Evolutionary conservation across 35 echinoderm and acorn worm species (phyloP).

Genomic region (Hemicentrotus pulcherrimus): DNA sequence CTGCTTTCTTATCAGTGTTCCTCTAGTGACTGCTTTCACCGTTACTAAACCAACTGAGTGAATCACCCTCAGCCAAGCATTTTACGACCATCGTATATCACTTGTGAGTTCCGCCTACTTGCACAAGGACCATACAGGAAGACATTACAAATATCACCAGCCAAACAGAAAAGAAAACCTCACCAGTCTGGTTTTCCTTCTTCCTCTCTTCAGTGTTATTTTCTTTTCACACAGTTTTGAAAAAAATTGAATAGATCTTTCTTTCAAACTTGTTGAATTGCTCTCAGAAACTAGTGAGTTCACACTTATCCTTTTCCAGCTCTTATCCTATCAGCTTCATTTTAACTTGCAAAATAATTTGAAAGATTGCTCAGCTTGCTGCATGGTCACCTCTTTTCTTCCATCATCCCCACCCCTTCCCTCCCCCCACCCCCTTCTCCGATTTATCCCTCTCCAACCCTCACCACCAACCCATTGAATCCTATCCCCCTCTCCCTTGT

Average conservation of each 20-base stretch:
- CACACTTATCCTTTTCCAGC: too few species aligned
- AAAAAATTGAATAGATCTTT: background rate
- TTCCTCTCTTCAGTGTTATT: background rate
- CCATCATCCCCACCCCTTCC: too few species aligned
- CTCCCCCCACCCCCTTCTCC: too few species aligned
- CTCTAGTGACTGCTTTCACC: background rate
- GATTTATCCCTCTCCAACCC: too few species aligned
- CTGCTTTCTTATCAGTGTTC: background rate
- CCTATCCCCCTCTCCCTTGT: too few species aligned
- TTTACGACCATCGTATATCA: conserved; percentile 3
- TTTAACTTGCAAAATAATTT: too few species aligned
- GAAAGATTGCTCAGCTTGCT: too few species aligned
- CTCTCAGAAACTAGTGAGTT: too few species aligned
- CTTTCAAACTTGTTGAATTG: too few species aligned
- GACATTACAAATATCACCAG: background rate
- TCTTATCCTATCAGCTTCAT: too few species aligned
- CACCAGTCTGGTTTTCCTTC: background rate
- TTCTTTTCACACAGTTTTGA: background rate
- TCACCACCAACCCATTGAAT: too few species aligned
- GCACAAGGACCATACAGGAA: background rate
- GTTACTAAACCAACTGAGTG: background rate
- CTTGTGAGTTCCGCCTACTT: background rate
- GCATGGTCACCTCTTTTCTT: too few species aligned
- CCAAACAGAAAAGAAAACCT: background rate
- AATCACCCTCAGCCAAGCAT: background rate